Evolutionary conservation across 1,140 invertebrate genomes (phyloP).

Genomic region (Battus philenor): DNA sequence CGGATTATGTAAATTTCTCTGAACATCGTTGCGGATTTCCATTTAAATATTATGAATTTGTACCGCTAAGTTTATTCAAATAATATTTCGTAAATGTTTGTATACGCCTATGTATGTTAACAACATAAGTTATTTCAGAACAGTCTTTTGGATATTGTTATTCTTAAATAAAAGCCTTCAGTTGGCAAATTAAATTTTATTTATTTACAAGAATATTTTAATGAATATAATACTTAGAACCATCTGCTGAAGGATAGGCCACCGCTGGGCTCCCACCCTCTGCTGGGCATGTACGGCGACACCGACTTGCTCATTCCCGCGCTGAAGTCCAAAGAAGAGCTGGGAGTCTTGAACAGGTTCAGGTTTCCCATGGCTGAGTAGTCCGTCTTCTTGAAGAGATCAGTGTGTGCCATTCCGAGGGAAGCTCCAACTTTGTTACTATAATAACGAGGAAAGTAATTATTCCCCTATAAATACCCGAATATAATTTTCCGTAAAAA

Average conservation of each 20-base stretch:
- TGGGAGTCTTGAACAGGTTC: constrained; percentile 22
- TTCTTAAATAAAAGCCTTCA: too few relatives aligned
- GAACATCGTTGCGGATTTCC: constrained; percentile 2
- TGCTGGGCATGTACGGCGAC: constrained; percentile 26
- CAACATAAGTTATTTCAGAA: too few relatives aligned
- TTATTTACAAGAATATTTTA: too few relatives aligned
- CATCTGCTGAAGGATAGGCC: constrained; percentile 22
- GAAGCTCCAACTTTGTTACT: constrained; percentile 23
- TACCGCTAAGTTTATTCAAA: neutral
- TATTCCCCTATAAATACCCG: too few relatives aligned
- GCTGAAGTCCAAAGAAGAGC: constrained; percentile 27
- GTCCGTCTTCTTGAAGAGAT: constrained; percentile 20
- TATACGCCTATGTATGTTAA: too few relatives aligned
- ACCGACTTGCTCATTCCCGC: constrained; percentile 25
- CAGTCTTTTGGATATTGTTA: too few relatives aligned
- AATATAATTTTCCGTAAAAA: too few relatives aligned
- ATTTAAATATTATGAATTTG: neutral
- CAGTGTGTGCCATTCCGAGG: constrained; percentile 15
- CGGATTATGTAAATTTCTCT: constrained; percentile 5
- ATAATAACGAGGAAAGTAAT: constrained; percentile 1
- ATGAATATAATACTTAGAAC: too few relatives aligned
- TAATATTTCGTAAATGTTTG: neutral
- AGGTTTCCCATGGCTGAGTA: constrained; percentile 25
- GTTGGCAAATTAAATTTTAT: too few relatives aligned
- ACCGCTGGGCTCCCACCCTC: constrained; percentile 22